Evolutionary conservation across 2,113 vertebrate species (phyloP).

Genomic region (Bubo blakistoni): DNA sequence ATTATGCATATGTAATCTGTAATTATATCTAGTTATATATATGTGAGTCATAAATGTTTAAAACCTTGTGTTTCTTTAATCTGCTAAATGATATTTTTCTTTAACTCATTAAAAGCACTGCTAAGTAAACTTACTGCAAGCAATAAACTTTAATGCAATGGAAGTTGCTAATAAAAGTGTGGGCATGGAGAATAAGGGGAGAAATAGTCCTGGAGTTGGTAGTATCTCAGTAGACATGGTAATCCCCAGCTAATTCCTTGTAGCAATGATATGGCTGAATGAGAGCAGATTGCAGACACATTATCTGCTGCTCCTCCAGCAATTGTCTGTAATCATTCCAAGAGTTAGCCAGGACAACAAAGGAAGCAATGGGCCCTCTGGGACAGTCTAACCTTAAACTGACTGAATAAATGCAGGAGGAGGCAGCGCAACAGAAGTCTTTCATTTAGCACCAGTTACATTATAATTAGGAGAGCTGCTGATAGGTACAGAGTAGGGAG

Average conservation of each 20-base stretch:
- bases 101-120: constrained; percentile 22
- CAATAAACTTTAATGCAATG: background rate
- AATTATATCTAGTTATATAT: background rate
- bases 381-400: constrained; percentile 5
- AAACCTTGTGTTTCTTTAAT: background rate
- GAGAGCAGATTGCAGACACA: constrained; percentile 61
- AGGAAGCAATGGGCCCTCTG: constrained; percentile 7
- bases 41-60: background rate
- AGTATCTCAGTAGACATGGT: background rate
- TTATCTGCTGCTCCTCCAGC: constrained; percentile 22
- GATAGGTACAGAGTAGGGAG: background rate
- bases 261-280: constrained; percentile 51
- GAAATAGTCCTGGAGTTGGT: background rate
- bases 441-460: background rate
- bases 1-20: background rate
- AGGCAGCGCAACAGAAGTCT: background rate
- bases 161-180: background rate
- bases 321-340: constrained; percentile 2
- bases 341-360: background rate
- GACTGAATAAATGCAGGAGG: background rate
- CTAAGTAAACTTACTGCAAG: constrained; percentile 15
- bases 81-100: background rate
- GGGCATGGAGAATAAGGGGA: background rate
- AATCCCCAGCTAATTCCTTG: constrained; percentile 27
- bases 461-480: constrained; percentile 23